Base-by-base conservation (phyloP, 2,888 invertebrate species). In the Acanthoscelides obtectus region DNA sequence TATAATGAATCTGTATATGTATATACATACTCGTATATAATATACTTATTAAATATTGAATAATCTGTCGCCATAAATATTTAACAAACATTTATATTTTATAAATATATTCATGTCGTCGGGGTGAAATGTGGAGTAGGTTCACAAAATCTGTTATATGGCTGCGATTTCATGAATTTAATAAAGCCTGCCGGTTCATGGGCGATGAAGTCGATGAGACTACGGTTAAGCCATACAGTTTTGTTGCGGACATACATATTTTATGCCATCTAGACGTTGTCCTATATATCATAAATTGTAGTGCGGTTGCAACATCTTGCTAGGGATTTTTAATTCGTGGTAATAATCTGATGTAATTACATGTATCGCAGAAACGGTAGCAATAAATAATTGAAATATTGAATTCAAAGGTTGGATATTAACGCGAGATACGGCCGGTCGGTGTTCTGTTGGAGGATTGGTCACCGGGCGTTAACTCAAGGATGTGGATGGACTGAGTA, bases 331-430 rank as follows among this genome's bases (percentile, higher is more conserved):
- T 45, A 68, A 65, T 27, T 68, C n/a, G 25, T 70, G 63, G 64
- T 64, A 70, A 70, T 70, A 68, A 71, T 71, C 66, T 22, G 66
- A 25, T 66, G 22, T 68, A 68, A 69, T 71, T 71, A 71, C 66
- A 71, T 21, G 66, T 71, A 71, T 68, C 64, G 64, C 21, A 71
- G 68, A 63, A 70, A 70, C 20, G n/a, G 45, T 64, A 67, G 68
- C 63, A 22, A 70, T 70, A 70, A 72, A 72, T 72, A 68, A 22
- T 25, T 69, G 27, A 64, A 67, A 70, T 64, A 72, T 72, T 25
- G 27, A 68, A 69, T 64, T 67, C 27, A 69, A 72, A 70, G 72
- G 72, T 66, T 71, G 27, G 64, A 65, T 27, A 64, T 12, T 69
- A 72, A 70, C 72, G 68, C 25, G 70, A 12, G 45, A 45, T 66